A percentile compares a stretch with the other conserved stretches of the same genome.
Conservation (phyloP, 2,797 vertebrate genomes). For the Antennarius maculatus region DNA sequence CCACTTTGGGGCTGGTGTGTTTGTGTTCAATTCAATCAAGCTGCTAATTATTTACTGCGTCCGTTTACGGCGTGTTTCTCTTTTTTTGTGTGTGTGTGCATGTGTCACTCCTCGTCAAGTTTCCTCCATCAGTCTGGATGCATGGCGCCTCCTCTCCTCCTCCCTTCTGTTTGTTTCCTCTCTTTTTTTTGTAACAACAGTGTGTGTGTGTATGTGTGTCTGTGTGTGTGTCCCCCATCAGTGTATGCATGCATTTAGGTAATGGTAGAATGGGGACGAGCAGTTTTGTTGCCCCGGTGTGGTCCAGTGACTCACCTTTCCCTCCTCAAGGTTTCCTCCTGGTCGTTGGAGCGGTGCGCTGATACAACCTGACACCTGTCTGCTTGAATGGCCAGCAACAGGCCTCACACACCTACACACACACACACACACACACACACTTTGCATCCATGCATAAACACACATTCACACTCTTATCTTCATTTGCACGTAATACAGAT, state of each 20-base stretch:
- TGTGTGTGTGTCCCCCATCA: conserved; percentile 23
- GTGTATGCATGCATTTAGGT: conserved; percentile 37
- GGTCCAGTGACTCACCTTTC: conserved; percentile 72
- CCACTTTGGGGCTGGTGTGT: conserved; percentile 1
- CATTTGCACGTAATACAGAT: conserved; percentile 29
- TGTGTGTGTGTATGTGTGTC: conserved; percentile 17
- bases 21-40: conserved; percentile 38
- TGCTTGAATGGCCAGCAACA: conserved; percentile 75
- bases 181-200: not conserved
- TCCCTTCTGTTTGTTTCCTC: not conserved
- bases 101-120: conserved; percentile 31
- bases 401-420: conserved; percentile 54
- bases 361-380: conserved; percentile 80
- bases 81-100: conserved; percentile 30
- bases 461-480: conserved; percentile 7
- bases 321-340: conserved; percentile 77
- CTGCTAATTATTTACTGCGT: conserved; percentile 49
- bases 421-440: conserved; percentile 8
- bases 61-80: conserved; percentile 35
- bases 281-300: conserved; percentile 60
- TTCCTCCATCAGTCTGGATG: conserved; percentile 28
- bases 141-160: not conserved
- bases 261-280: conserved; percentile 51
- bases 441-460: conserved; percentile 48
- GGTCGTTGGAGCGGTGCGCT: conserved; percentile 67